Conservation (phyloP, 2,113 vertebrate genomes). For the Gobius niger region DNA sequence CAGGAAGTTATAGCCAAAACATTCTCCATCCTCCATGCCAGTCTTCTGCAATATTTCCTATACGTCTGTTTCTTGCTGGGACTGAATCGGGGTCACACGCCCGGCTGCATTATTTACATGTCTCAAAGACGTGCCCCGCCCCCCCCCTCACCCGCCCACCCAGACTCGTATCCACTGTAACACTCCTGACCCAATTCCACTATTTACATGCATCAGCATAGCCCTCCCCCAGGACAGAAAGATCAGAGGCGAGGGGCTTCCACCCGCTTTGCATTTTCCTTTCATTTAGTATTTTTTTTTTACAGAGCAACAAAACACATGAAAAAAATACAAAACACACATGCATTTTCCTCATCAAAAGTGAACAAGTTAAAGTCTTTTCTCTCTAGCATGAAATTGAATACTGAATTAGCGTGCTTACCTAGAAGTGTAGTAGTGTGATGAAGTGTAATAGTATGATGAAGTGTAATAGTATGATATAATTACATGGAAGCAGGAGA, state of each 20-base stretch:
- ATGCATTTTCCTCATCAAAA: too few species aligned
- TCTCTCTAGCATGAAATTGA: too few species aligned
- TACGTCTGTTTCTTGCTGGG: not conserved
- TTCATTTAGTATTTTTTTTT: not conserved
- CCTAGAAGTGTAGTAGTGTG: too few species aligned
- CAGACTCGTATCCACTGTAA: not conserved
- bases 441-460: too few species aligned
- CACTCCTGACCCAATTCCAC: constrained; percentile 53
- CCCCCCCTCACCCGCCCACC: not conserved
- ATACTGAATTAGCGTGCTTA: too few species aligned
- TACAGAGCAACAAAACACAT: too few species aligned
- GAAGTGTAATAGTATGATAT: too few species aligned
- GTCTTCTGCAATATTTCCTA: not conserved
- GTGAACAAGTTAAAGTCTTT: too few species aligned
- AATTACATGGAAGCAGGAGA: too few species aligned
- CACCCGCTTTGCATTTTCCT: not conserved
- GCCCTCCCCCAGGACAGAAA: constrained; percentile 10
- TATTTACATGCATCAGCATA: constrained; percentile 34
- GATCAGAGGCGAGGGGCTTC: not conserved
- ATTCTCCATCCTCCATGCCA: too few species aligned
- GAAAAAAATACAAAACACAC: too few species aligned
- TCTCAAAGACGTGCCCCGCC: constrained; percentile 22
- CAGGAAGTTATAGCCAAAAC: too few species aligned
- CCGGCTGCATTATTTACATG: constrained; percentile 55
- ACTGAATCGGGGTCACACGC: constrained; percentile 49